phyloP scores from a whole-genome alignment of 2,888 invertebrate species.

The Camptogramma bilineatum region DNA sequence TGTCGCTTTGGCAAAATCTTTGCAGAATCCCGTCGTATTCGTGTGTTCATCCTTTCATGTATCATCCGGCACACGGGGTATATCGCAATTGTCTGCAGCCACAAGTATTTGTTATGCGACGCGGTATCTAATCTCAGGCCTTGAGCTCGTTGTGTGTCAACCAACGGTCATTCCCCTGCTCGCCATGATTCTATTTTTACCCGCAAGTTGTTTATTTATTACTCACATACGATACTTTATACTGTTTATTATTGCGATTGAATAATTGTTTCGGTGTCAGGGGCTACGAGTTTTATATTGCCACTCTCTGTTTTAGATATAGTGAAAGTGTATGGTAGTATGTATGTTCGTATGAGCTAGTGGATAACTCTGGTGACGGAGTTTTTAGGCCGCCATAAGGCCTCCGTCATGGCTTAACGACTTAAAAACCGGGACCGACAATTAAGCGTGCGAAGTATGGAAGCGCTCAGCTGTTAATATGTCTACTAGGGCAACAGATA shows the following conservation, averaged over 20 bases:
- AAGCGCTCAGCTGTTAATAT: no score
- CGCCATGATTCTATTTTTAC: slow-evolving; percentile 78
- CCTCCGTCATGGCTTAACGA: no score
- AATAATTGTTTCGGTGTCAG: slow-evolving; percentile 59
- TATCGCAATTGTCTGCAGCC: slow-evolving; percentile 71
- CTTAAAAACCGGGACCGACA: no score
- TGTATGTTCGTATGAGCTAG: no score
- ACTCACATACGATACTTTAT: slow-evolving; percentile 55
- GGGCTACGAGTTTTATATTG: slow-evolving; percentile 40
- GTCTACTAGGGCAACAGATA: no score
- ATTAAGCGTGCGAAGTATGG: no score
- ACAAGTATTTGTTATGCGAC: slow-evolving; percentile 67
- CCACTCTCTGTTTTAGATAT: slow-evolving; percentile 9
- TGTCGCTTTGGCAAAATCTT: background rate
- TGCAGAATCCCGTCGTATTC: slow-evolving; percentile 15
- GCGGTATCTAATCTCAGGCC: slow-evolving; percentile 82
- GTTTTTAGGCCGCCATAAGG: no score
- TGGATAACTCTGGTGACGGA: no score
- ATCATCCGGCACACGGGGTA: slow-evolving; percentile 49
- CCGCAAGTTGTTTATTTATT: slow-evolving; percentile 76
- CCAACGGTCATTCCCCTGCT: slow-evolving; percentile 79
- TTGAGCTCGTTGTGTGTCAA: slow-evolving; percentile 84
- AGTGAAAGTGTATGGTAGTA: slow-evolving; percentile 13
- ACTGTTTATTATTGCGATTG: slow-evolving; percentile 58
- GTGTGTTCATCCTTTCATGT: background rate